Evolutionary conservation across 2,797 vertebrate species (phyloP).

Genomic region (Podarcis lilfordi): DNA sequence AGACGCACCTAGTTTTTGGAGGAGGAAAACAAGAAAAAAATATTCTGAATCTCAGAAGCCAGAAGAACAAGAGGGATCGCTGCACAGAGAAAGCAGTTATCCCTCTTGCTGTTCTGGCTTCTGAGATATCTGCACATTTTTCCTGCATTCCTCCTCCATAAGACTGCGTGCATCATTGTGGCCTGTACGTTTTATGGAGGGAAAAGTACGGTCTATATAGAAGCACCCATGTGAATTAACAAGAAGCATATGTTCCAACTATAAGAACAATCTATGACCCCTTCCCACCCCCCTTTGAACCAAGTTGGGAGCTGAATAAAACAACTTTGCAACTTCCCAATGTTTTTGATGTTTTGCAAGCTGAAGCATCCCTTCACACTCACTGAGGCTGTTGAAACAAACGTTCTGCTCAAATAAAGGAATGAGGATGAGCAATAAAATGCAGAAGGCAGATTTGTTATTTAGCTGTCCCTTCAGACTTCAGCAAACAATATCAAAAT

Average conservation of each 20-base stretch:
- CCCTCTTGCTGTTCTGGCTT: no score
- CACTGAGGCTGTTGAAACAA: slow-evolving; percentile 61
- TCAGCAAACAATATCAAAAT: slow-evolving; percentile 38
- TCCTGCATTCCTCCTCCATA: no score
- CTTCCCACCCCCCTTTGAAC: background rate
- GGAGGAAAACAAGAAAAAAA: no score
- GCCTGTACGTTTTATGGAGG: no score
- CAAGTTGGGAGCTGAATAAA: slow-evolving; percentile 48
- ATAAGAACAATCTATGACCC: slow-evolving; percentile 29
- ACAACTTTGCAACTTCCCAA: slow-evolving; percentile 55
- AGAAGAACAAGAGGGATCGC: no score
- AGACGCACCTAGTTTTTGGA: no score
- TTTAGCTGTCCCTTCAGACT: slow-evolving; percentile 28
- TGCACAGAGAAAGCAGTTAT: no score
- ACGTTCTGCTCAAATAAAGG: slow-evolving; percentile 31
- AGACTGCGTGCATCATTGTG: no score
- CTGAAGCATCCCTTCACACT: slow-evolving; percentile 62
- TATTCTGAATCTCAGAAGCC: no score
- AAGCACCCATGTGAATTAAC: slow-evolving; percentile 39
- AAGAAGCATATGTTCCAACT: slow-evolving; percentile 45
- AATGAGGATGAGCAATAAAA: slow-evolving; percentile 51
- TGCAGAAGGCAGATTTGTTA: slow-evolving; percentile 27
- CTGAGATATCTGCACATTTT: no score
- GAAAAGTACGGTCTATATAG: no score
- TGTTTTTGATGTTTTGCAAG: slow-evolving; percentile 68